Evolutionary conservation across 92 coral and sea anemone genomes (phyloP).

Genomic region (Desmophyllum pertusum): DNA sequence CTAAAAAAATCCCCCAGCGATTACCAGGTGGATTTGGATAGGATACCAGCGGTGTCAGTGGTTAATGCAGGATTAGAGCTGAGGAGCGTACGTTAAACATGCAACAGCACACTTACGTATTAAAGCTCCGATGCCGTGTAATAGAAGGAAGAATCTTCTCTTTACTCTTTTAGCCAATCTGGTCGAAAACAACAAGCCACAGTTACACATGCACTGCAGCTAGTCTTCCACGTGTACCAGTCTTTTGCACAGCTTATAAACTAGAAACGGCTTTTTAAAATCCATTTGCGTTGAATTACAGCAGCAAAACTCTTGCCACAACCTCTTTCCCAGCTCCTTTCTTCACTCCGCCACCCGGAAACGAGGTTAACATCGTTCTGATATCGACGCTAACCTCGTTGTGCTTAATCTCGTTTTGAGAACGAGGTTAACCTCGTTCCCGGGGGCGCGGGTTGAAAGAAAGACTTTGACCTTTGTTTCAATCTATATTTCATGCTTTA

Average conservation of each 20-base stretch:
- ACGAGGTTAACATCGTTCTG: neutral
- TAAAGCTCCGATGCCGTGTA: slow-evolving; percentile 49
- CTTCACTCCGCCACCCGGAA: neutral
- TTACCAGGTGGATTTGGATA: neutral
- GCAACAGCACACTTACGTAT: slow-evolving; percentile 49
- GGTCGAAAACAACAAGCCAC: slow-evolving; percentile 41
- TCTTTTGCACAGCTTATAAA: neutral
- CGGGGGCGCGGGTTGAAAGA: neutral
- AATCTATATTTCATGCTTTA: neutral
- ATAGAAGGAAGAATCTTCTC: slow-evolving; percentile 44
- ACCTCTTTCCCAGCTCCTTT: neutral
- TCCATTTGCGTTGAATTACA: neutral
- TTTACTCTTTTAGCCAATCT: slow-evolving; percentile 48
- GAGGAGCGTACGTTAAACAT: slow-evolving; percentile 8
- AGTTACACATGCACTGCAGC: slow-evolving; percentile 32
- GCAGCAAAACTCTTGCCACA: neutral
- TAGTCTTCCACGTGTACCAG: neutral
- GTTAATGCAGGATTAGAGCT: slow-evolving; percentile 22
- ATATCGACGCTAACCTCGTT: neutral
- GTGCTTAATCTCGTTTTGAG: neutral
- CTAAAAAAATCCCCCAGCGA: neutral
- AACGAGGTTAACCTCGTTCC: slow-evolving; percentile 10
- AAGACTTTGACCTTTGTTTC: neutral
- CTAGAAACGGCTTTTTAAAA: neutral
- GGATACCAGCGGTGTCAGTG: slow-evolving; percentile 12